Evolutionary conservation across 2,888 invertebrate genomes (phyloP).

Genomic region (Plagodis dolabraria): DNA sequence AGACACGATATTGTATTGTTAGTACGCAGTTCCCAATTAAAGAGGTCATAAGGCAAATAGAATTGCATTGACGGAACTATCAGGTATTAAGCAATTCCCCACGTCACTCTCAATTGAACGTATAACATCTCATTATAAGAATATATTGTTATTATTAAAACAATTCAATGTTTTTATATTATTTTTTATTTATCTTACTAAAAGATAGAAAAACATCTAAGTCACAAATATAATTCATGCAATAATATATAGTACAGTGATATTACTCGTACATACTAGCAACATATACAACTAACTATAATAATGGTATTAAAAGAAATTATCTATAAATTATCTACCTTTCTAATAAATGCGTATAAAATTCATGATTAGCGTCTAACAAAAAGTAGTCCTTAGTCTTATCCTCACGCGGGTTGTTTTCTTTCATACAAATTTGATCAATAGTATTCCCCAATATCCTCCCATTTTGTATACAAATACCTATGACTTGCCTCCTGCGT

Average conservation of each 20-base stretch:
- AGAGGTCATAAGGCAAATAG: conserved; percentile 54
- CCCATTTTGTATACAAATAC: too few species aligned
- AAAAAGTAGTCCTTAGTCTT: conserved; percentile 18
- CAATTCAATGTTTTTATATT: too few species aligned
- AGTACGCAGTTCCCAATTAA: conserved; percentile 41
- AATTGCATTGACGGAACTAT: conserved; percentile 42
- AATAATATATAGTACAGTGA: conserved; percentile 47
- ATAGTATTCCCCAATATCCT: too few species aligned
- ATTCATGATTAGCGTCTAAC: conserved; percentile 53
- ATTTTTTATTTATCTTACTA: conserved; percentile 60
- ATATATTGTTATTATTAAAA: too few species aligned
- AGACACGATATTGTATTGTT: conserved; percentile 28
- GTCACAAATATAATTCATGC: conserved; percentile 57
- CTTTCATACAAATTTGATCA: too few species aligned
- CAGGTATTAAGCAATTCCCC: conserved; percentile 29
- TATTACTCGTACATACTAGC: conserved; percentile 6
- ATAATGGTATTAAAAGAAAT: conserved; percentile 61
- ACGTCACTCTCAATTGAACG: conserved; percentile 11
- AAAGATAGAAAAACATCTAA: conserved; percentile 62
- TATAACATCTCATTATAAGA: neutral
- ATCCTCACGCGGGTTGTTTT: too few species aligned
- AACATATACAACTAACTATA: conserved; percentile 58
- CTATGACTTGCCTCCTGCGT: too few species aligned
- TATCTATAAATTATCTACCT: conserved; percentile 46
- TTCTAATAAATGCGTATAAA: conserved; percentile 67